phyloP scores from a whole-genome alignment of 2,113 vertebrate species.

The Colistium nudipinnis region DNA sequence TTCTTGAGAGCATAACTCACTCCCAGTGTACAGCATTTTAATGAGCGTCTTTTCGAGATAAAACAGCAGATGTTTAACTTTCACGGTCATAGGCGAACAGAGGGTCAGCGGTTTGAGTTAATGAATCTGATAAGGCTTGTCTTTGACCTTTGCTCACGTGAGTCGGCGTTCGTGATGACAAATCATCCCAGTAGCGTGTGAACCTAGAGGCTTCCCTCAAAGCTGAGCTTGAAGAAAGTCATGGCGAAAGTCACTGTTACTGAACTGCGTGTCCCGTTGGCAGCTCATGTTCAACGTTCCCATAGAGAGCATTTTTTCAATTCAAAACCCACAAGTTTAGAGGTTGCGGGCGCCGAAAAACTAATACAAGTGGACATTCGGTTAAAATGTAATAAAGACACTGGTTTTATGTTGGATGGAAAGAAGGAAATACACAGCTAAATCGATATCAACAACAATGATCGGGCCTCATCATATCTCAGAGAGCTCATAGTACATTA shows the following conservation, averaged over 20 bases:
- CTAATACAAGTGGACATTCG: too few species aligned
- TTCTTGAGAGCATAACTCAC: constrained; percentile 14
- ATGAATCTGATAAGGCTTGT: constrained; percentile 29
- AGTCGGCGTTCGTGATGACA: constrained; percentile 30
- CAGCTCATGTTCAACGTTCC: too few species aligned
- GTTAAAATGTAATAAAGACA: too few species aligned
- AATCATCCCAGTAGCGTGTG: constrained; percentile 37
- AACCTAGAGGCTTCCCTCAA: constrained; percentile 39
- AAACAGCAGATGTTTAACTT: constrained; percentile 39
- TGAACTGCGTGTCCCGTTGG: constrained; percentile 15
- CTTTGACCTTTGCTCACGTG: constrained; percentile 26
- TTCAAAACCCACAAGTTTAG: too few species aligned
- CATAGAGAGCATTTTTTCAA: too few species aligned
- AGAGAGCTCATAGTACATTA: too few species aligned
- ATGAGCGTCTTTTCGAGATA: constrained; percentile 28
- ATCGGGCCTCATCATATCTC: too few species aligned
- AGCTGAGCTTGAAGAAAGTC: neutral
- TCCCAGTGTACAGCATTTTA: constrained; percentile 14
- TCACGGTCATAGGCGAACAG: constrained; percentile 20
- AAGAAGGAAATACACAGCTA: too few species aligned
- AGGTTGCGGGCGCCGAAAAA: too few species aligned
- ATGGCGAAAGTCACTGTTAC: constrained; percentile 19
- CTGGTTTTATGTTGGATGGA: too few species aligned
- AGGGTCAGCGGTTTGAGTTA: constrained; percentile 14
- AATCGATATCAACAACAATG: too few species aligned